phyloP scores from a whole-genome alignment of 2,888 invertebrate species.

The Piscicola geometra region DNA sequence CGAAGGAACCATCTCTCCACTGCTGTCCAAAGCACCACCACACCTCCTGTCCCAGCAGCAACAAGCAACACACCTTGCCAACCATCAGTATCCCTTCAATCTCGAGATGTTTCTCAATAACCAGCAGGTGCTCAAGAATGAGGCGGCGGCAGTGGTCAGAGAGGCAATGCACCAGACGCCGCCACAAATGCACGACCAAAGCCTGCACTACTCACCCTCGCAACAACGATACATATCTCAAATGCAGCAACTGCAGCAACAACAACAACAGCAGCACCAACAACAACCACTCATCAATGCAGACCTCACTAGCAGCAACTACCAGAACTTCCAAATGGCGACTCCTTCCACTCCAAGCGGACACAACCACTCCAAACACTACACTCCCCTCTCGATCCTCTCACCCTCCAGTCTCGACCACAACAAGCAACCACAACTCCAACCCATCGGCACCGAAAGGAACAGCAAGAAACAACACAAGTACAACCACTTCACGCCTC shows the following conservation, averaged over 20 bases:
- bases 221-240: neutral
- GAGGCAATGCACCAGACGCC: neutral
- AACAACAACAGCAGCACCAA: neutral
- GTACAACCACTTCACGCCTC: too few species aligned
- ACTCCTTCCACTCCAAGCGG: neutral
- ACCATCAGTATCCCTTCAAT: constrained; percentile 6
- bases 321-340: neutral
- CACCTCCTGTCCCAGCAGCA: neutral
- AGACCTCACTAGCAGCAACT: neutral
- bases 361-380: neutral
- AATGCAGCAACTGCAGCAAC: constrained; percentile 18
- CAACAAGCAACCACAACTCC: constrained; percentile 25
- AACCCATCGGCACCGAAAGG: constrained; percentile 56
- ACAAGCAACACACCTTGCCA: too few species aligned
- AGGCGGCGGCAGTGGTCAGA: neutral
- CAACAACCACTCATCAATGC: neutral
- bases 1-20: neutral
- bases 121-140: constrained; percentile 57
- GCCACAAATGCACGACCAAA: neutral
- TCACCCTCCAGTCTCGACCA: neutral
- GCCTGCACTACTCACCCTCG: neutral
- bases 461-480: constrained; percentile 43
- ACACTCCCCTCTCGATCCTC: constrained; percentile 39
- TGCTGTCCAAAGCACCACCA: neutral
- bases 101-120: constrained; percentile 63